Conservation (phyloP, 2,797 vertebrate genomes). For the Tachyglossus aculeatus region DNA sequence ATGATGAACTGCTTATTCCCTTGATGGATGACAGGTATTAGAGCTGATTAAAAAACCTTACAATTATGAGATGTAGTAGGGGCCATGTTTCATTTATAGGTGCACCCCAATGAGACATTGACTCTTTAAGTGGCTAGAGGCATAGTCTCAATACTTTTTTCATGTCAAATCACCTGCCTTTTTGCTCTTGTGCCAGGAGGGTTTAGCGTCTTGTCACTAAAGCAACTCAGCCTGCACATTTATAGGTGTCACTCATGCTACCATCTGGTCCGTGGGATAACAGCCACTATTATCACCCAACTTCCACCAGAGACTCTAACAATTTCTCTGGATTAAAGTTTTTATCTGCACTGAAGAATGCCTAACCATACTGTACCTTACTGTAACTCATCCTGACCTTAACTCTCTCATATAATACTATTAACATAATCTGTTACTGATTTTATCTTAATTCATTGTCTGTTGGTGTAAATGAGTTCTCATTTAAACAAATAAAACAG, state of each 20-base stretch:
- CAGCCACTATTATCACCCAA: slow-evolving; percentile 67
- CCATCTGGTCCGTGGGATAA: slow-evolving; percentile 79
- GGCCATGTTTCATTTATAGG: slow-evolving; percentile 39
- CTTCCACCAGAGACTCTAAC: slow-evolving; percentile 66
- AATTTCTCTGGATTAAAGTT: slow-evolving; percentile 67
- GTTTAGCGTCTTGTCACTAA: slow-evolving; percentile 77
- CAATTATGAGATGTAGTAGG: slow-evolving; percentile 26
- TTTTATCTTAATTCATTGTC: slow-evolving; percentile 5
- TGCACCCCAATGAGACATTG: slow-evolving; percentile 60
- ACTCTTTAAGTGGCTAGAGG: slow-evolving; percentile 65
- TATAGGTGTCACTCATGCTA: slow-evolving; percentile 76
- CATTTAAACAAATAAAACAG: slow-evolving; percentile 46
- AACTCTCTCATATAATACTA: slow-evolving; percentile 29
- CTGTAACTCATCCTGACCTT: slow-evolving; percentile 59
- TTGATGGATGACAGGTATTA: slow-evolving; percentile 36
- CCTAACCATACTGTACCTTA: slow-evolving; percentile 29
- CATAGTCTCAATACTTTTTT: slow-evolving; percentile 67
- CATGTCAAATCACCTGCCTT: slow-evolving; percentile 74
- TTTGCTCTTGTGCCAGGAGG: slow-evolving; percentile 74
- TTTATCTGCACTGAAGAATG: slow-evolving; percentile 60
- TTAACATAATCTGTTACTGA: slow-evolving; percentile 4
- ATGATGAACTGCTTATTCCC: slow-evolving; percentile 8
- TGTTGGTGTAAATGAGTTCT: not conserved
- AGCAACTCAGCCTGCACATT: slow-evolving; percentile 74
- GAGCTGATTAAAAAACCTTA: slow-evolving; percentile 29